These are phyloP conservation scores for Episyrphus balteatus DNA, from an alignment of 1,140 invertebrate species.

Conservation along the genomic window DNA sequence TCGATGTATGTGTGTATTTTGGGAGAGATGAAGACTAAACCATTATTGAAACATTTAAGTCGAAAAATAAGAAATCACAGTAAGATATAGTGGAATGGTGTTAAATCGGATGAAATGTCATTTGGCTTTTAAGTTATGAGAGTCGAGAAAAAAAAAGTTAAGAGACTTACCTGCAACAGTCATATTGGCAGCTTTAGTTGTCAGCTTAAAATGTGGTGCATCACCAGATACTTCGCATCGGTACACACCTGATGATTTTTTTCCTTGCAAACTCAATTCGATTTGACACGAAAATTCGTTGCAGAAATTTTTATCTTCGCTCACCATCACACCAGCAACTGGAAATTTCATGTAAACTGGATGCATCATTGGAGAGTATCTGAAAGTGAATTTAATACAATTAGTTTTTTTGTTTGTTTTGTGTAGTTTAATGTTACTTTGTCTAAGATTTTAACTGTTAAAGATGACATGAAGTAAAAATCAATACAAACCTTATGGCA, in stretches of 20 bases:
- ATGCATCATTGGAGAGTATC: conserved; percentile 30
- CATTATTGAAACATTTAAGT: too few relatives aligned
- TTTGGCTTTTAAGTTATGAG: not conserved
- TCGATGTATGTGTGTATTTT: too few relatives aligned
- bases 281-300: conserved; percentile 40
- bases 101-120: too few relatives aligned
- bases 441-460: too few relatives aligned
- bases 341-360: conserved; percentile 24
- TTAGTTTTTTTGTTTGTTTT: too few relatives aligned
- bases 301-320: conserved; percentile 56
- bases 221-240: conserved; percentile 51
- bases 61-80: too few relatives aligned
- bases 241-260: conserved; percentile 43
- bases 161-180: conserved; percentile 44
- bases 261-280: conserved; percentile 40
- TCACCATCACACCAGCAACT: conserved; percentile 54
- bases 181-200: conserved; percentile 45
- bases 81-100: too few relatives aligned
- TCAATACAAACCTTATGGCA: too few relatives aligned
- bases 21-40: too few relatives aligned
- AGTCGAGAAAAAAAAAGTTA: not conserved
- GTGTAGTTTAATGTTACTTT: too few relatives aligned
- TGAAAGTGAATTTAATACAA: conserved; percentile 6
- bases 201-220: conserved; percentile 47
- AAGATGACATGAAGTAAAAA: too few relatives aligned